Conservation (phyloP, 2,113 vertebrate genomes). For the Odontesthes bonariensis region DNA sequence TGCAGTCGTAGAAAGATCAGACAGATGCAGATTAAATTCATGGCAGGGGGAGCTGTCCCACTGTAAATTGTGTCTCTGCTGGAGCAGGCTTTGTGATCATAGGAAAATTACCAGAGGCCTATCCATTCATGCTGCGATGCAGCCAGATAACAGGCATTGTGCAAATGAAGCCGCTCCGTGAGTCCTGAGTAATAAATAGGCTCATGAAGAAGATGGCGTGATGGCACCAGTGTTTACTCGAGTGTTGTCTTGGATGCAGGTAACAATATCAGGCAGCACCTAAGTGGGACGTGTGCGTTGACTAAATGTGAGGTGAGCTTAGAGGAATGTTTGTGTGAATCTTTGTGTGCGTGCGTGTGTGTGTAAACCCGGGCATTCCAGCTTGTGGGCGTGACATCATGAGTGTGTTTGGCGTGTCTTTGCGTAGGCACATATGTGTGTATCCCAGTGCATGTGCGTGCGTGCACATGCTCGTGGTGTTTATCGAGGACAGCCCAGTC, state of each 20-base stretch:
- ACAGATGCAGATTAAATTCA: not conserved
- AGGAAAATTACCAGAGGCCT: constrained; percentile 61
- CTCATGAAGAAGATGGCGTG: constrained; percentile 29
- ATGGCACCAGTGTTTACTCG: constrained; percentile 23
- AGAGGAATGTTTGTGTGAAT: constrained; percentile 56
- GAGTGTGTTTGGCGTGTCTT: constrained; percentile 38
- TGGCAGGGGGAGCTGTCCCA: not conserved
- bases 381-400: constrained; percentile 41
- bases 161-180: constrained; percentile 54
- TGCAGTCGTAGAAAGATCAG: not conserved
- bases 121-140: constrained; percentile 43
- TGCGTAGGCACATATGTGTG: constrained; percentile 28
- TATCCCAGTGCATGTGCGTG: constrained; percentile 19
- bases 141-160: constrained; percentile 53
- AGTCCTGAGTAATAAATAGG: constrained; percentile 36
- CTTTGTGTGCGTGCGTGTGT: constrained; percentile 25
- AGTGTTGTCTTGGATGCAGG: constrained; percentile 62
- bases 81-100: constrained; percentile 31
- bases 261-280: constrained; percentile 43
- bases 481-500: constrained; percentile 63
- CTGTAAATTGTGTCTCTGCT: not conserved
- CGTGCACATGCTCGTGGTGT: constrained; percentile 42
- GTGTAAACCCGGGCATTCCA: constrained; percentile 37
- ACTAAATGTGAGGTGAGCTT: constrained; percentile 43
- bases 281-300: constrained; percentile 38